Conservation (phyloP, 2,797 vertebrate species). For the Arctocebus calabarensis region DNA sequence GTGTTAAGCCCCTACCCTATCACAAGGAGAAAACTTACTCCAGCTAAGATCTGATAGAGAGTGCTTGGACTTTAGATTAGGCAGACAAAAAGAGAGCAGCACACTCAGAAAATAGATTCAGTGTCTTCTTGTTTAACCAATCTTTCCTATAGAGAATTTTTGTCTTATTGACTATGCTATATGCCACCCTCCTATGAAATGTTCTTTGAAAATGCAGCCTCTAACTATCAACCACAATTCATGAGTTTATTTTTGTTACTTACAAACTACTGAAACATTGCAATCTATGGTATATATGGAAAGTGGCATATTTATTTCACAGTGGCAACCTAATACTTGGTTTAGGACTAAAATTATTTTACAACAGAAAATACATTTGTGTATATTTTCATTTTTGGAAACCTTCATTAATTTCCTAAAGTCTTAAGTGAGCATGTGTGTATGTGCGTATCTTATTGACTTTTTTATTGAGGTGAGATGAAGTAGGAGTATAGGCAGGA, state of each 20-base stretch:
- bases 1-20: conserved; percentile 84
- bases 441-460: background rate
- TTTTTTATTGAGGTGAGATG: background rate
- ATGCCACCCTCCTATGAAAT: conserved; percentile 81
- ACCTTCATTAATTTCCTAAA: conserved; percentile 1
- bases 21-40: conserved; percentile 81
- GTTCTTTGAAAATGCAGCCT: conserved; percentile 82
- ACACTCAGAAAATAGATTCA: conserved; percentile 85
- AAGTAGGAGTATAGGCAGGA: background rate
- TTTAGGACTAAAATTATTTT: conserved; percentile 81
- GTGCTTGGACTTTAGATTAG: conserved; percentile 82
- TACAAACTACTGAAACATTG: conserved; percentile 84
- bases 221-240: conserved; percentile 84
- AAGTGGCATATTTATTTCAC: conserved; percentile 82
- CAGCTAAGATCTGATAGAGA: conserved; percentile 84
- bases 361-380: conserved; percentile 68
- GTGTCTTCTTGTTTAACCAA: conserved; percentile 80
- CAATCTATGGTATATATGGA: conserved; percentile 76
- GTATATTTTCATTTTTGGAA: conserved; percentile 41
- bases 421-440: background rate
- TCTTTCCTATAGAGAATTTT: conserved; percentile 82
- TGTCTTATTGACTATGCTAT: conserved; percentile 81
- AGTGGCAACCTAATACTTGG: conserved; percentile 72
- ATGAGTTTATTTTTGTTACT: conserved; percentile 84
- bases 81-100: conserved; percentile 80